Conservation (phyloP, 2,113 vertebrate genomes). For the Pseudolaguvia tuberculata region DNA sequence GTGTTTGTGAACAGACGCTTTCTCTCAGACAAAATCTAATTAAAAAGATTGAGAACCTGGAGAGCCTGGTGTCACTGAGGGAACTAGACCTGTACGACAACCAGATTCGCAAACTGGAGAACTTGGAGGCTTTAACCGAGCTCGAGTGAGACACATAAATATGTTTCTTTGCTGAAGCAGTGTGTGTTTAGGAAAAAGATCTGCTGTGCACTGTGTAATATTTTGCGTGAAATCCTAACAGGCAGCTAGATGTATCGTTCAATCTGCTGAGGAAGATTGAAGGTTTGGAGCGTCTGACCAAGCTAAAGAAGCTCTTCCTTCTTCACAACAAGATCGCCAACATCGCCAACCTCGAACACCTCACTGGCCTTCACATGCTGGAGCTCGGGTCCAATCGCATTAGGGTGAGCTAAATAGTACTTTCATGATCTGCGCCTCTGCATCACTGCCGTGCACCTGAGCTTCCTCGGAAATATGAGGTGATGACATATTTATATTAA, state of each 20-base stretch:
- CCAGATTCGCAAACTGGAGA: conserved; percentile 91
- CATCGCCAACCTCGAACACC: conserved; percentile 80
- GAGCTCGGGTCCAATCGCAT: conserved; percentile 97
- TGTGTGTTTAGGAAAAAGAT: neutral
- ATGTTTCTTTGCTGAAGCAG: neutral
- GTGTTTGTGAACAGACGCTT: conserved; percentile 72
- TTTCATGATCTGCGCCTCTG: too few relatives aligned
- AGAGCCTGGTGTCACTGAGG: conserved; percentile 74
- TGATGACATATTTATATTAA: conserved; percentile 7
- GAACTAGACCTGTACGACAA: conserved; percentile 98
- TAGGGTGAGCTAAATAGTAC: conserved; percentile 72
- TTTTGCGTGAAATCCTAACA: conserved; percentile 53
- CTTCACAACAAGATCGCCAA: conserved; percentile 93
- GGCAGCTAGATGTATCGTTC: conserved; percentile 91
- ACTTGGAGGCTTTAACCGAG: conserved; percentile 80
- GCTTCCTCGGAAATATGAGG: neutral
- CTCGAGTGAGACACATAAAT: conserved; percentile 81
- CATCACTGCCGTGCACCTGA: too few relatives aligned
- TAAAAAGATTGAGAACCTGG: conserved; percentile 91
- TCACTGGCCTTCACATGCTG: conserved; percentile 83
- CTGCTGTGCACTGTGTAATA: neutral
- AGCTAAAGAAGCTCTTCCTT: conserved; percentile 88
- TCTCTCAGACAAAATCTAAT: conserved; percentile 95
- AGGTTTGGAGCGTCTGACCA: conserved; percentile 80
- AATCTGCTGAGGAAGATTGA: conserved; percentile 90